phyloP scores from a whole-genome alignment of 2,113 vertebrate species.

The Arenaria interpres region DNA sequence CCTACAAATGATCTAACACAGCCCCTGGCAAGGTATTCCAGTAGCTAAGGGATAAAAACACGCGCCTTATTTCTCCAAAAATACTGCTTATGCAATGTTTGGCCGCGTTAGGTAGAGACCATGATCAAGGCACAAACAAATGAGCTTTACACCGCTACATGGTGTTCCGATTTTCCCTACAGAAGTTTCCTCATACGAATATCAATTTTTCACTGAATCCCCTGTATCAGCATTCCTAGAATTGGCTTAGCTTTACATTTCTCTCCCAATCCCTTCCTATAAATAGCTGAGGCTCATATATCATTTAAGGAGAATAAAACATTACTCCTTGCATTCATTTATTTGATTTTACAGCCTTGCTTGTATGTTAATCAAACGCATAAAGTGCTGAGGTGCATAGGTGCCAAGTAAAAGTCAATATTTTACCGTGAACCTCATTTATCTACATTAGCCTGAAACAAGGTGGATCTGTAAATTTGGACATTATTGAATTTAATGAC shows the following conservation, averaged over 20 bases:
- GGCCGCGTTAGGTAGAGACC: not conserved
- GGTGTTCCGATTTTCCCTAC: not conserved
- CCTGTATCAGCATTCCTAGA: constrained; percentile 49
- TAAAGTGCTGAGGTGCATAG: constrained; percentile 65
- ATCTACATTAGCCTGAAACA: constrained; percentile 72
- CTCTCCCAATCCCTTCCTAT: not conserved
- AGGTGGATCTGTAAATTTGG: constrained; percentile 67
- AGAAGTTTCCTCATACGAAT: not conserved
- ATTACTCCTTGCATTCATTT: constrained; percentile 53
- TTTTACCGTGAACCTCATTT: constrained; percentile 69
- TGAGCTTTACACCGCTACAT: not conserved
- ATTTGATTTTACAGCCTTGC: constrained; percentile 54
- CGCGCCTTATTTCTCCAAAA: not conserved
- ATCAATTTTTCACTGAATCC: constrained; percentile 23
- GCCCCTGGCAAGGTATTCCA: not conserved
- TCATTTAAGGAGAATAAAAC: constrained; percentile 64
- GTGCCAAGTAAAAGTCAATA: constrained; percentile 74
- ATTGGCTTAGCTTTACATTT: constrained; percentile 44
- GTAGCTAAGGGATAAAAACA: not conserved
- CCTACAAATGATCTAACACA: not conserved
- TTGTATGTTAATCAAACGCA: constrained; percentile 72
- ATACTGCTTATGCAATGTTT: not conserved
- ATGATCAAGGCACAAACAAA: constrained; percentile 19
- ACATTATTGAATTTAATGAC: constrained; percentile 70
- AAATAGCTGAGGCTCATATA: constrained; percentile 53